Evolutionary conservation across 2,113 vertebrate genomes (phyloP).

Genomic region (Thymallus thymallus): DNA sequence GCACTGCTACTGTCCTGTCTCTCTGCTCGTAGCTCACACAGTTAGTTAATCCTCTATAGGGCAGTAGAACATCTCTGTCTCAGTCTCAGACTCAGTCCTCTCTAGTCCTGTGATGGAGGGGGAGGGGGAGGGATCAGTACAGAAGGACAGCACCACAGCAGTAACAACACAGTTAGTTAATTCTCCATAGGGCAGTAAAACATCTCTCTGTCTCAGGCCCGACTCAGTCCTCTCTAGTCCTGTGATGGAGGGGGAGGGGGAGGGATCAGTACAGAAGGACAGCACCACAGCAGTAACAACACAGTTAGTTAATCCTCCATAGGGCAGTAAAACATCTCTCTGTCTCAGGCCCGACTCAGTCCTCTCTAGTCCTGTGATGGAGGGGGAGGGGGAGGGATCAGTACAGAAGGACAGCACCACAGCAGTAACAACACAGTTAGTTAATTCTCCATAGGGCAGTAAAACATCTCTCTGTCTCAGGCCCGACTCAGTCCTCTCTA

Average conservation of each 20-base stretch:
- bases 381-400: no score
- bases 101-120: constrained; percentile 34
- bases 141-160: neutral
- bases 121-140: constrained; percentile 79
- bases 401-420: no score
- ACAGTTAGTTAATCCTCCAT: no score
- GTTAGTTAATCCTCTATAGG: constrained; percentile 34
- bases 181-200: no score
- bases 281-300: no score
- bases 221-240: neutral
- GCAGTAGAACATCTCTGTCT: neutral
- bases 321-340: no score
- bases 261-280: constrained; percentile 51
- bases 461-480: no score
- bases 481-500: no score
- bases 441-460: constrained; percentile 25
- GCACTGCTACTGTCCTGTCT: constrained; percentile 32
- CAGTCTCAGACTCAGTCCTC: neutral
- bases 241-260: constrained; percentile 76
- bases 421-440: constrained; percentile 34
- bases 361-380: no score
- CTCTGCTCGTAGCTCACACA: constrained; percentile 32
- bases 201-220: no score
- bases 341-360: no score
- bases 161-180: no score